Evolutionary conservation across 2,888 invertebrate species (phyloP), one percentile per base, ranked within the genome.

Genomic region (Perithous albicinctus): DNA sequence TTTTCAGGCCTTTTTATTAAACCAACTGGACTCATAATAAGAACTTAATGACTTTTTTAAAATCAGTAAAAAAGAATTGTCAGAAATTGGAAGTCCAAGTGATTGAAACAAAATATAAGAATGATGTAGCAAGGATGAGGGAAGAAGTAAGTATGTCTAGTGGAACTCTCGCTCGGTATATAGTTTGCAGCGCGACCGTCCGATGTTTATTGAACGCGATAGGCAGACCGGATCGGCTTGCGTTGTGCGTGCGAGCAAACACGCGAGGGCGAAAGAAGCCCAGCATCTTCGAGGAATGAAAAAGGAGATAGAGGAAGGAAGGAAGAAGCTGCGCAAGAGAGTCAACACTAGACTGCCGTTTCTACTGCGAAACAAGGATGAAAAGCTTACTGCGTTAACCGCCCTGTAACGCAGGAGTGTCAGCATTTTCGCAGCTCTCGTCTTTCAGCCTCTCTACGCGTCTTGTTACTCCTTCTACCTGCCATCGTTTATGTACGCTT

Each of bases 191-290:
- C 69, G 84, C 82, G 86, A 88, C 87, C 85, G 85, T 76, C 82
- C 85, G 88, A 90, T 90, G 90, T 91, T 91, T 92, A 91, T 92
- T 91, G 90, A 89, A 90, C 89, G 88, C 90, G 91, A 91, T 90
- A 91, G 89, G 89, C 87, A 91, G 91, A 91, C 92, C 91, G 91
- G 92, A 91, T 92, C 89, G 90, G 78, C 23, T 61, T 35, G 69
- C 35, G 35, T 56, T 59, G 82, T 80, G 83, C 80, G 85, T 84
- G 84, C 81, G 74, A 81, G 82, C 75, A 75, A 80, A 82, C 61
- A 63, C 70, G 61, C 69, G 73, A 73, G 56, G 75, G 85, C 85
- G 86, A 85, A 86, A 86, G 86, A 86, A 85, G 86, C 85, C 82
- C 87, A 84, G 85, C 87, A 89, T 87, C 86, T 88, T 85, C 84